These are phyloP conservation scores for Desmophyllum pertusum DNA, from an alignment of 92 coral and sea anemone species.

Conservation along the genomic window DNA sequence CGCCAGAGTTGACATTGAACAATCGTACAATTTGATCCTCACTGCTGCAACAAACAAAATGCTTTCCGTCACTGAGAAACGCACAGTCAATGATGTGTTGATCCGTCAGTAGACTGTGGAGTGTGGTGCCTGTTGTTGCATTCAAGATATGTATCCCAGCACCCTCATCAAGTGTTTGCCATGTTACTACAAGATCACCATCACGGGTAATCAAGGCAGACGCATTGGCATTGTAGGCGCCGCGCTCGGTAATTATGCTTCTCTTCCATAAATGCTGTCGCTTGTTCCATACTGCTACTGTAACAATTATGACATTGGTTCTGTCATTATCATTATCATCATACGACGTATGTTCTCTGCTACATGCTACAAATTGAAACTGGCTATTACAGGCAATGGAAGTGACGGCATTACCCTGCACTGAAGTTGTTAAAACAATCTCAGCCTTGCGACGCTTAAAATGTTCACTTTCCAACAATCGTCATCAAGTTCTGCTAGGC, in stretches of 20 bases:
- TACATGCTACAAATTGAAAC: too few relatives aligned
- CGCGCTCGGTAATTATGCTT: background rate
- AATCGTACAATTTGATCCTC: background rate
- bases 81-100: background rate
- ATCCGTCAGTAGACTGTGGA: background rate
- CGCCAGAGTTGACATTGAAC: background rate
- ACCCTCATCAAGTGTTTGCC: background rate
- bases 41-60: background rate
- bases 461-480: too few relatives aligned
- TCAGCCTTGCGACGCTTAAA: too few relatives aligned
- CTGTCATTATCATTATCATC: too few relatives aligned
- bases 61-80: background rate
- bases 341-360: too few relatives aligned
- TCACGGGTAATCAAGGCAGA: background rate
- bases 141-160: background rate
- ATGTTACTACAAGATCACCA: background rate
- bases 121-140: background rate
- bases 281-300: background rate
- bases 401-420: too few relatives aligned
- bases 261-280: background rate
- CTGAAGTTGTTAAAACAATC: too few relatives aligned
- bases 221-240: background rate
- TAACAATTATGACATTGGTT: too few relatives aligned
- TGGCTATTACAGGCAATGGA: too few relatives aligned
- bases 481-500: background rate